These are phyloP conservation scores for Acanthurus lineatus DNA, from an alignment of 2,797 vertebrate species.

Conservation along the genomic window DNA sequence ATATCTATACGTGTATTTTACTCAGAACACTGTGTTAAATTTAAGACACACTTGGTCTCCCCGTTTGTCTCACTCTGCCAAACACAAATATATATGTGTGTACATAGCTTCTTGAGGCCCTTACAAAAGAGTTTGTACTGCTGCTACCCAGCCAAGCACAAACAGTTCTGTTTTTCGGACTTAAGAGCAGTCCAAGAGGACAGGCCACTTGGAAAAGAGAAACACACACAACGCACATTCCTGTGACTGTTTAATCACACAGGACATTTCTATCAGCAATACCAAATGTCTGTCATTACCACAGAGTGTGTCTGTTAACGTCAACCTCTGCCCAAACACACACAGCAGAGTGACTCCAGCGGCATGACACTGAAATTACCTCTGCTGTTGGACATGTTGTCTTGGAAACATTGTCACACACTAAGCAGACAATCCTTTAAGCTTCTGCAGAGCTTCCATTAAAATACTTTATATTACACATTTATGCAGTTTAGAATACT, in stretches of 20 bases:
- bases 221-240: constrained; percentile 44
- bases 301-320: constrained; percentile 13
- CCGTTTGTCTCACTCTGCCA: neutral
- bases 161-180: constrained; percentile 37
- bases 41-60: neutral
- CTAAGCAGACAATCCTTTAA: neutral
- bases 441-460: neutral
- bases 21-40: no score
- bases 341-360: constrained; percentile 9
- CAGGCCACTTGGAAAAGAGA: constrained; percentile 6
- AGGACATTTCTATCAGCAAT: constrained; percentile 17
- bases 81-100: neutral
- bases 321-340: constrained; percentile 21
- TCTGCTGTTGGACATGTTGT: constrained; percentile 7
- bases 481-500: neutral
- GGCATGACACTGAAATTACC: constrained; percentile 16
- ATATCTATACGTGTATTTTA: neutral
- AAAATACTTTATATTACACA: neutral
- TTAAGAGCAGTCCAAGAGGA: constrained; percentile 19
- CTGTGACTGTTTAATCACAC: constrained; percentile 39
- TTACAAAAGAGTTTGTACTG: constrained; percentile 15
- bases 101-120: neutral
- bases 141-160: constrained; percentile 15
- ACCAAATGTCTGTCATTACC: constrained; percentile 29
- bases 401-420: constrained; percentile 15